Base-by-base conservation (phyloP, 2,797 vertebrate genomes). In the Diceros bicornis region DNA sequence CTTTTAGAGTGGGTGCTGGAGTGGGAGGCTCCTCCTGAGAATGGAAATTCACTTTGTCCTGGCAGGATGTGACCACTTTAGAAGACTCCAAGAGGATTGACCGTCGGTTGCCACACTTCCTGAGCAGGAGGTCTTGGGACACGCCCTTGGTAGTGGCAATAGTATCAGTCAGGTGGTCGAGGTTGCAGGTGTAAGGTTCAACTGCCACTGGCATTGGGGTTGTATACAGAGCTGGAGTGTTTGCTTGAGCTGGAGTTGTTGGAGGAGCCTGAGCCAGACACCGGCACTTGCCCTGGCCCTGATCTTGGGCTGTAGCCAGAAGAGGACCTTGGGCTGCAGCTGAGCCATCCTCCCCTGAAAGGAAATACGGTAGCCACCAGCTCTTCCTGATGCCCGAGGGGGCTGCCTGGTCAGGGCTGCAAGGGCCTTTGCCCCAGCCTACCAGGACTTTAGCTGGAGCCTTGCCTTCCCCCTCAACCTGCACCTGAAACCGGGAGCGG, bases 401-500 rank as follows among this genome's bases (percentile, higher is more conserved):
- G 27, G 37, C 27, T 81, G 7, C 37, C 81, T 96, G 94, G 0
- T 90, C 20, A 0, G 64, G 13, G n/a, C 41, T 62, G 82, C 66
- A 37, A 57, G 81, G 52, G 3, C 94, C 97, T 95, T 95, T 98
- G 57, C 97, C 96, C 96, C 98, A 96, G 83, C 97, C 97, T 82
- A 98, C 68, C 7, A 98, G 90, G 81, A 98, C 98, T 78, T 97
- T 98, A 74, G 97, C 96, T 23, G 95, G 94, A 91, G n/a, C 25
- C 85, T 97, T 98, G 90, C 68, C 50, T 47, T 95, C 94, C 41
- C 64, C 64, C 23, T 32, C 16, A 74, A 74, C 12, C 57, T 92
- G 97, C 82, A 90, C 71, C 90, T 97, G 96, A 88, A 95, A 16
- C 81, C 12, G 64, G 18, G 94, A 62, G 52, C 13, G 10, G 92